Base-by-base conservation (phyloP, 2,797 vertebrate species). In the Gila robusta region DNA sequence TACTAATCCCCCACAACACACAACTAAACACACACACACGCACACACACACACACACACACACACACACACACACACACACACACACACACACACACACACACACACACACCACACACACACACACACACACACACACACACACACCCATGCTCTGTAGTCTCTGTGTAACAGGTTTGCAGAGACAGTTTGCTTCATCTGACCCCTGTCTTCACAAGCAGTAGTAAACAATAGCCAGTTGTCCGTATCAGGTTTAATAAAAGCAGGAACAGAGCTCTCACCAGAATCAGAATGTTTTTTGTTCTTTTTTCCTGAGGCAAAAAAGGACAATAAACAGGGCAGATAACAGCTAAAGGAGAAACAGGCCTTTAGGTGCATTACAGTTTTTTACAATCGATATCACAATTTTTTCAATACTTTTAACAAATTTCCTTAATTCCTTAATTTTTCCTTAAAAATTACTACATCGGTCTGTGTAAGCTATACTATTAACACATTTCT, bases 131-230 rank as follows among this genome's bases (percentile, higher is more conserved):
- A 26, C 39, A 66, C n/a, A 80, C 39, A 23, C 4, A 19, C 69
- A 32, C 35, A 73, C 73, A 76, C 56, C 5, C 32, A 76, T 21
- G 21, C 44, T 66, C 41, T 74, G 9, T 39, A 47, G 19, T 83
- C 56, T 64, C 39, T 35, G 56, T 74, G 39, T 73, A 56, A 83
- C 56, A 83, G 12, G 59, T 28, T 52, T 66, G 8, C 41, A 76
- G 26, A 66, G 56, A 83, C 62, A 66, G 28, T 76, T 76, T 83
- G 59, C 32, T 76, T 49, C 56, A 52, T 52, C 14, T 76, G 71
- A 76, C 28, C 71, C 14, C 11, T 62, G 23, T 67, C 59, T 76
- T 74, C 3, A 52, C 59, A 54, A 77, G 69, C 70, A 73, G 70
- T 44, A 6, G 37, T 35, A 83, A 44, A 64, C 35, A 0, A 37